Conservation (phyloP, 1,140 invertebrate species). For the Apocrypta bakeri region DNA sequence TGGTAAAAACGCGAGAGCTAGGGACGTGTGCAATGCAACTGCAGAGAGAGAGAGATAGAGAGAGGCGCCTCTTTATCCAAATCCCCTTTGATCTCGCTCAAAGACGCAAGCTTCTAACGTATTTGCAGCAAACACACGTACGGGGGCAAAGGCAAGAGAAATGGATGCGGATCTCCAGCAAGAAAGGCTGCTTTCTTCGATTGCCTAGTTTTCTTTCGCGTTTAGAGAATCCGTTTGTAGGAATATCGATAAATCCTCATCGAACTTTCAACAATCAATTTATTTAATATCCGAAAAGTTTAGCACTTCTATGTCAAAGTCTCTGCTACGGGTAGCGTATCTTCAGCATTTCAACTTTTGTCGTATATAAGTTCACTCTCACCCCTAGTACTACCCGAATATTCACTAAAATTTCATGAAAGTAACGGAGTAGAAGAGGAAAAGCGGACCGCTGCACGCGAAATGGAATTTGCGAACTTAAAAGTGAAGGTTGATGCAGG, state of each 20-base stretch:
- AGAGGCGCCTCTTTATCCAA: constrained; percentile 37
- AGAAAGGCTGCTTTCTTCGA: not conserved
- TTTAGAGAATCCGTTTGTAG: not conserved
- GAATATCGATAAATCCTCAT: constrained; percentile 6
- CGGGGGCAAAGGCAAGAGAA: not conserved
- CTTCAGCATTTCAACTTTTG: constrained; percentile 36
- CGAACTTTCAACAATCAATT: constrained; percentile 36
- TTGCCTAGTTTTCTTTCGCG: constrained; percentile 20
- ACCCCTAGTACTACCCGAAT: constrained; percentile 3
- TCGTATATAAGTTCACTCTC: constrained; percentile 23
- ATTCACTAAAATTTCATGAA: constrained; percentile 47
- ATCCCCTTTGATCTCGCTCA: constrained; percentile 48
- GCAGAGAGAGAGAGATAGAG: not conserved
- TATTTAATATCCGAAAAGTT: constrained; percentile 27
- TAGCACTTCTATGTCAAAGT: constrained; percentile 21
- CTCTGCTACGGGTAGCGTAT: not conserved
- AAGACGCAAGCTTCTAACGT: constrained; percentile 15
- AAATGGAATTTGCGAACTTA: constrained; percentile 48
- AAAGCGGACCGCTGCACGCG: not conserved
- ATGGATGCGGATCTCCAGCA: not conserved
- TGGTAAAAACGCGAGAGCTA: constrained; percentile 21
- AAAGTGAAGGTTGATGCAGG: constrained; percentile 5
- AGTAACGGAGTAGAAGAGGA: not conserved
- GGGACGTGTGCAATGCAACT: not conserved
- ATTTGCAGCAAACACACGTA: constrained; percentile 29